Conservation (phyloP, 2,113 vertebrate genomes). For the Stigmatopora nigra region DNA sequence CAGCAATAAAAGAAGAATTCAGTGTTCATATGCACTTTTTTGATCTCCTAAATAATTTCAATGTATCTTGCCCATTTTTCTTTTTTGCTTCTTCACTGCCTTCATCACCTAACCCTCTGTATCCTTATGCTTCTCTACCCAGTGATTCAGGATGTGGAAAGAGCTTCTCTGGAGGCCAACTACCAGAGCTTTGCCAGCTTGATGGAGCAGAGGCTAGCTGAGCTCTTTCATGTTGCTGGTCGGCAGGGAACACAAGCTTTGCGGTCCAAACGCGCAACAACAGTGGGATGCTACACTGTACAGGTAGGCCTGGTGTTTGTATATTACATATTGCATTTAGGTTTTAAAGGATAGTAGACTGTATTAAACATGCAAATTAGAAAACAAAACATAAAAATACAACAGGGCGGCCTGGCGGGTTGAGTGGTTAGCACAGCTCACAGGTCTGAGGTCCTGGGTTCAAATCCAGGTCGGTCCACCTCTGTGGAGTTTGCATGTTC, state of each 20-base stretch:
- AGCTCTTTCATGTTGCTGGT: slow-evolving; percentile 87
- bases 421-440: background rate
- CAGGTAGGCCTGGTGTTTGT: slow-evolving; percentile 71
- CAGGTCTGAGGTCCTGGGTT: too few relatives aligned
- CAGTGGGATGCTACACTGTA: slow-evolving; percentile 84
- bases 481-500: too few relatives aligned
- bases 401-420: background rate
- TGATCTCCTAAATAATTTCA: background rate
- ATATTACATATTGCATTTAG: background rate
- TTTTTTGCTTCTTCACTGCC: background rate
- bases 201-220: slow-evolving; percentile 94
- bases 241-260: slow-evolving; percentile 71
- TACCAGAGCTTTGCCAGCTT: slow-evolving; percentile 93
- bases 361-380: too few relatives aligned
- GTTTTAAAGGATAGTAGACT: too few relatives aligned
- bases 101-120: slow-evolving; percentile 8
- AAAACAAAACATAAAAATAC: too few relatives aligned
- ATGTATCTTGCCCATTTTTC: background rate
- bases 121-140: slow-evolving; percentile 19
- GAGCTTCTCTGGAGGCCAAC: slow-evolving; percentile 81
- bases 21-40: slow-evolving; percentile 2
- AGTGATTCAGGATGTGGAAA: slow-evolving; percentile 96
- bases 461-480: too few relatives aligned
- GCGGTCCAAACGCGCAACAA: slow-evolving; percentile 80
- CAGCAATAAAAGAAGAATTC: slow-evolving; percentile 1